phyloP scores from a whole-genome alignment of 2,888 invertebrate genomes.

The Zele albiditarsus region DNA sequence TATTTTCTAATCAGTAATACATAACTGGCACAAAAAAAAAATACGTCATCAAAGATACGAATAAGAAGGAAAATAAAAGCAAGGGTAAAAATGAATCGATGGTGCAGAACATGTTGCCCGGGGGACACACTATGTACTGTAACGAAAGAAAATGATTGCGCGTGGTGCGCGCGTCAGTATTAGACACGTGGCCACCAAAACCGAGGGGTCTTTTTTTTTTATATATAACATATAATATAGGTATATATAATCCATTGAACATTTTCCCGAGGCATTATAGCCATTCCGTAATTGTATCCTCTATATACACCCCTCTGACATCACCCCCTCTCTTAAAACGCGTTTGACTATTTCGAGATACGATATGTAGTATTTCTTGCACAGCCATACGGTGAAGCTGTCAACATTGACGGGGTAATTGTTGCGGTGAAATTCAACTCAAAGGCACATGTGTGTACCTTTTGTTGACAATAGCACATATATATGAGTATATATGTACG shows the following conservation, averaged over 20 bases:
- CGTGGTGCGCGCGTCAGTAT: conserved; percentile 15
- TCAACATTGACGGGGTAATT: conserved; percentile 50
- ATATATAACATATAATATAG: background rate
- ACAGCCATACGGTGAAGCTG: conserved; percentile 48
- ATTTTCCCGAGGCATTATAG: conserved; percentile 16
- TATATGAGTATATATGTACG: background rate
- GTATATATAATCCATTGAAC: conserved; percentile 12
- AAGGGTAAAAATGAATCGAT: conserved; percentile 31
- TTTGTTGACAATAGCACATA: conserved; percentile 22
- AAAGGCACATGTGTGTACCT: conserved; percentile 15
- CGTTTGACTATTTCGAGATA: conserved; percentile 34
- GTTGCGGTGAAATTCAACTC: conserved; percentile 28
- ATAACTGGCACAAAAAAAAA: background rate
- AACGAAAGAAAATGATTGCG: conserved; percentile 37
- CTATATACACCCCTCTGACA: conserved; percentile 3
- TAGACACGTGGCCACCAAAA: conserved; percentile 24
- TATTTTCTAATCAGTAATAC: background rate
- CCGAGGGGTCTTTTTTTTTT: conserved; percentile 4
- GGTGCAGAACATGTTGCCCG: conserved; percentile 2
- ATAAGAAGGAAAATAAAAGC: background rate
- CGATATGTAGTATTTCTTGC: conserved; percentile 41
- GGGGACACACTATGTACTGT: conserved; percentile 10
- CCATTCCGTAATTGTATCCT: background rate
- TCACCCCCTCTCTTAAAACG: conserved; percentile 27
- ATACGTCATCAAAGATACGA: background rate